phyloP scores from a whole-genome alignment of 2,113 vertebrate species.

The Pampusana beccarii region DNA sequence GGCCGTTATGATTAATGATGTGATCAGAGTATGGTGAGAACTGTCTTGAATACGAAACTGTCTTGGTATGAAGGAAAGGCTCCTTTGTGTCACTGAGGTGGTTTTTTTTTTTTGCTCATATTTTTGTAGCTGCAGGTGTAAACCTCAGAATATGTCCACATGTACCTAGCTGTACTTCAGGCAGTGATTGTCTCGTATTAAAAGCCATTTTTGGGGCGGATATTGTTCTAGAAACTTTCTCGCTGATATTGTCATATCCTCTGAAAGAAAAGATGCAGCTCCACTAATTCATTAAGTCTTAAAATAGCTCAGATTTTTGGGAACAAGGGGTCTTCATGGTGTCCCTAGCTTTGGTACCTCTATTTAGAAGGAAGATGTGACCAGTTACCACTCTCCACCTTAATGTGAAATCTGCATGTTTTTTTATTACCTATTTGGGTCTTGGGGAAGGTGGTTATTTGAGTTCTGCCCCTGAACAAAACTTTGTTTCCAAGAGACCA shows the following conservation, averaged over 20 bases:
- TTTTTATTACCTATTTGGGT: not conserved
- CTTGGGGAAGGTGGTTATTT: not conserved
- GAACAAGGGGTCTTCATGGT: not conserved
- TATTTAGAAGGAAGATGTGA: not conserved
- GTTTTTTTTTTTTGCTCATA: not conserved
- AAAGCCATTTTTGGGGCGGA: not conserved
- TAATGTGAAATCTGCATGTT: not conserved
- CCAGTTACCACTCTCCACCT: too few species aligned
- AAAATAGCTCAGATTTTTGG: not conserved
- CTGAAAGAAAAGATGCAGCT: not conserved
- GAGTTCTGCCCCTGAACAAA: not conserved
- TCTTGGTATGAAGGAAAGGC: not conserved
- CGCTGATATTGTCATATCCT: rapidly evolving
- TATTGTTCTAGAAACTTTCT: not conserved
- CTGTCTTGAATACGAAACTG: not conserved
- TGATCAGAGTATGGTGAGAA: not conserved
- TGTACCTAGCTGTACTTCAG: not conserved
- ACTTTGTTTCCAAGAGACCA: not conserved
- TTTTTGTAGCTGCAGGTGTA: not conserved
- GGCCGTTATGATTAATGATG: not conserved
- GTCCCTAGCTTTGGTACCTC: not conserved
- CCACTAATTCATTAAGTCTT: not conserved
- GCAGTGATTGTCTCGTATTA: not conserved
- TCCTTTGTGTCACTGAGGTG: not conserved
- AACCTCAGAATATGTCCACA: not conserved